phyloP scores from a whole-genome alignment of 1,140 invertebrate genomes.

The Nephila pilipes region DNA sequence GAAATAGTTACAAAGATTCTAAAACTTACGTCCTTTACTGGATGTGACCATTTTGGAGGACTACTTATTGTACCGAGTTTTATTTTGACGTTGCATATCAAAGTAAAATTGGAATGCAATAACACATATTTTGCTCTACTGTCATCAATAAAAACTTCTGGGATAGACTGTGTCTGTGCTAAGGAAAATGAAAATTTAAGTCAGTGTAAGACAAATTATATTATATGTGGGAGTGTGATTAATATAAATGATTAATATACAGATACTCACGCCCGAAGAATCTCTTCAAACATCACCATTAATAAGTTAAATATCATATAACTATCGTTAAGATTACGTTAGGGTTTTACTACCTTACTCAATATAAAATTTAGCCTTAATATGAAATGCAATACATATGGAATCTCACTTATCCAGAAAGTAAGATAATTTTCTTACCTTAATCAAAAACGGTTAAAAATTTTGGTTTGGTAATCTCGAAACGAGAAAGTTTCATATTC shows the following conservation, averaged over 20 bases:
- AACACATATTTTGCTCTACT: conserved; percentile 69
- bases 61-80: conserved; percentile 75
- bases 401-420: too few relatives aligned
- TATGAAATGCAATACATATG: too few relatives aligned
- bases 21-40: conserved; percentile 43
- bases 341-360: too few relatives aligned
- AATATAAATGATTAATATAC: neutral
- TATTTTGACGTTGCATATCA: conserved; percentile 77
- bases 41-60: conserved; percentile 18
- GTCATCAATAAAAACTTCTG: conserved; percentile 75
- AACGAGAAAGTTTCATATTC: too few relatives aligned
- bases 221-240: neutral
- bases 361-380: too few relatives aligned
- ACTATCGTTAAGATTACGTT: too few relatives aligned
- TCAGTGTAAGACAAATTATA: neutral
- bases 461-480: too few relatives aligned
- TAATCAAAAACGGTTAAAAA: too few relatives aligned
- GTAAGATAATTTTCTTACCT: too few relatives aligned
- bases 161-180: conserved; percentile 49
- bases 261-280: neutral
- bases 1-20: too few relatives aligned
- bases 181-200: conserved; percentile 35
- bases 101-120: conserved; percentile 75
- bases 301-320: too few relatives aligned
- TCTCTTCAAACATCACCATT: too few relatives aligned